Conservation (phyloP, 2,113 vertebrate species). For the Eretmochelys imbricata region DNA sequence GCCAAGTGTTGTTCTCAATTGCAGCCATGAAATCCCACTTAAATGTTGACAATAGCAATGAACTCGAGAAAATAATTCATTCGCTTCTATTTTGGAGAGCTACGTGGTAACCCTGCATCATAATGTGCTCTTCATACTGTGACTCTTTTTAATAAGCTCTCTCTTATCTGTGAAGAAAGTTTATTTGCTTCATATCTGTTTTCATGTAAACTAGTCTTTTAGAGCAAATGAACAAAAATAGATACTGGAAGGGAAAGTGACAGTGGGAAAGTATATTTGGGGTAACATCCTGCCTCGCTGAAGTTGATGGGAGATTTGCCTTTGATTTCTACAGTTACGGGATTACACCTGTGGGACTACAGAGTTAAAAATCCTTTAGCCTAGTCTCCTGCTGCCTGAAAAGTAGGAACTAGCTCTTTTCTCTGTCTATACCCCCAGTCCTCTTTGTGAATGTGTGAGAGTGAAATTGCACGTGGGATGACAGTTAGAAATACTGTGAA, state of each 20-base stretch:
- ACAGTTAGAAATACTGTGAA: neutral
- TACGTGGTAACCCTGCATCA: neutral
- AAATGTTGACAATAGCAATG: slow-evolving; percentile 28
- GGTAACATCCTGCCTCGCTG: neutral
- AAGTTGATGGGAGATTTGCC: neutral
- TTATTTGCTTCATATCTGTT: neutral
- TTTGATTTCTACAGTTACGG: neutral
- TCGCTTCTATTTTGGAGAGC: neutral
- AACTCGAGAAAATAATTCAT: neutral
- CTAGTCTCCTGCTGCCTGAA: neutral
- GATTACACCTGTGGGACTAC: neutral
- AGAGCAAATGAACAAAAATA: neutral
- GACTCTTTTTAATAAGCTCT: neutral
- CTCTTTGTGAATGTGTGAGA: neutral
- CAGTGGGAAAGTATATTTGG: neutral
- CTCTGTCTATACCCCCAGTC: neutral
- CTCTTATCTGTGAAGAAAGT: neutral
- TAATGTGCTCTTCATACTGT: neutral
- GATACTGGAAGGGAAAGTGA: neutral
- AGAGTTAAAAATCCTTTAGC: neutral
- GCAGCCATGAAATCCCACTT: slow-evolving; percentile 1
- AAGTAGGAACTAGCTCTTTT: neutral
- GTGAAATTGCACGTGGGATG: neutral
- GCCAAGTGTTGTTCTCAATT: slow-evolving; percentile 8
- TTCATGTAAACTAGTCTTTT: neutral